Evolutionary conservation across 1,140 invertebrate genomes (phyloP).

Genomic region (Gyrodactylus bullatarudis): DNA sequence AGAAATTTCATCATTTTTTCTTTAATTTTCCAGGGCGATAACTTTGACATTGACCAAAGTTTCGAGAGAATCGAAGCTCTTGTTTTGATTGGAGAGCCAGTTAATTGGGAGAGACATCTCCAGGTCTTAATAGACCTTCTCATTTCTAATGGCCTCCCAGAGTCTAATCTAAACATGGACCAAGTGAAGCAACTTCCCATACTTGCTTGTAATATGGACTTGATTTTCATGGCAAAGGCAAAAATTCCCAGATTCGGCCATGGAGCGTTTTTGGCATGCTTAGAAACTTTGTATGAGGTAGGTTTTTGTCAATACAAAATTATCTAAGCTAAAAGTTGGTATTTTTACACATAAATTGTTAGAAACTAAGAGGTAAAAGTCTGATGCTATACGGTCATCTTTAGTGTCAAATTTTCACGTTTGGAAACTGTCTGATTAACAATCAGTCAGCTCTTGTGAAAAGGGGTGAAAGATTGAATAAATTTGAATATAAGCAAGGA

Average conservation of each 20-base stretch:
- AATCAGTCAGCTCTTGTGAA: no score
- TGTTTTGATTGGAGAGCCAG: conserved; percentile 29
- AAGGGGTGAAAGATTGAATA: no score
- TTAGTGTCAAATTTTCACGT: no score
- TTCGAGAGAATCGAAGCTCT: conserved; percentile 18
- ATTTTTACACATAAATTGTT: no score
- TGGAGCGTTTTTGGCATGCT: conserved; percentile 30
- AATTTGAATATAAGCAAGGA: no score
- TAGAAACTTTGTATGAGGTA: conserved; percentile 28
- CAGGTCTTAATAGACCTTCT: conserved; percentile 23
- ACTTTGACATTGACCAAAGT: not conserved
- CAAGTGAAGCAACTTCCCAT: conserved; percentile 25
- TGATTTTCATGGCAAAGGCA: conserved; percentile 33
- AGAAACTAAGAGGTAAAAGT: no score
- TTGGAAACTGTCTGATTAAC: no score
- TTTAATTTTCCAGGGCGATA: not conserved
- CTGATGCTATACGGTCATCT: no score
- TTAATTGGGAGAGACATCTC: conserved; percentile 26
- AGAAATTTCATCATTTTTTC: not conserved
- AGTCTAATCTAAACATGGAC: conserved; percentile 16
- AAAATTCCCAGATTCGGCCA: conserved; percentile 29
- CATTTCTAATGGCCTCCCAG: conserved; percentile 14
- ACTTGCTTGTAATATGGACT: conserved; percentile 33
- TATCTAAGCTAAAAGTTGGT: no score
- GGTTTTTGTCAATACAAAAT: no score